Evolutionary conservation across 2,888 invertebrate species (phyloP).

Genomic region (Agrotis exclamationis): DNA sequence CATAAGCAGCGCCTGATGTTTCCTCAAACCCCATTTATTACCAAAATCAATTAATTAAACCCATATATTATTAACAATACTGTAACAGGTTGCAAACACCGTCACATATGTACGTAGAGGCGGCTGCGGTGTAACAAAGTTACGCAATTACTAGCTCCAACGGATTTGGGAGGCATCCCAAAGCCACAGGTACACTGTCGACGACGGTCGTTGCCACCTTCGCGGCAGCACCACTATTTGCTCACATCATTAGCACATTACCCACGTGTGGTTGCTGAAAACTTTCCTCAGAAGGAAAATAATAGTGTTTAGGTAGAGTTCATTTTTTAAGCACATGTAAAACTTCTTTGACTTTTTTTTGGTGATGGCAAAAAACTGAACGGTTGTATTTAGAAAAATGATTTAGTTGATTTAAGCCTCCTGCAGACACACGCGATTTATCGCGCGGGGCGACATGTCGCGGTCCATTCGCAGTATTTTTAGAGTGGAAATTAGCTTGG

Average conservation of each 20-base stretch:
- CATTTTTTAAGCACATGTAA: too few species aligned
- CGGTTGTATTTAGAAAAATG: too few species aligned
- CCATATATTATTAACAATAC: constrained; percentile 64
- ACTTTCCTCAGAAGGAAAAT: constrained; percentile 15
- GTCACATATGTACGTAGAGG: constrained; percentile 62
- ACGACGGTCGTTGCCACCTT: constrained; percentile 49
- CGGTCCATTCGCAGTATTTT: too few species aligned
- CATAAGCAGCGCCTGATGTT: too few species aligned
- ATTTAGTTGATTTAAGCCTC: too few species aligned
- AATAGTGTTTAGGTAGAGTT: neutral
- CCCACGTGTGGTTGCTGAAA: constrained; percentile 22
- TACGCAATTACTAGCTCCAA: constrained; percentile 72
- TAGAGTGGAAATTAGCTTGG: too few species aligned
- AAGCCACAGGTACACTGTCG: constrained; percentile 68
- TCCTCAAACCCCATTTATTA: neutral
- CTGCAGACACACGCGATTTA: too few species aligned
- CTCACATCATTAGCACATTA: constrained; percentile 64
- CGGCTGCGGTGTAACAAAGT: constrained; percentile 71
- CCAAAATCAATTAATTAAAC: constrained; percentile 20
- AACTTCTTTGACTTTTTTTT: too few species aligned
- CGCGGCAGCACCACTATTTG: constrained; percentile 48
- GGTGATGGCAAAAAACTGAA: too few species aligned
- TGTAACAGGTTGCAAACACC: constrained; percentile 66
- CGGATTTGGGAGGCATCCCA: constrained; percentile 68
- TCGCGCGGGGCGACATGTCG: too few species aligned